Evolutionary conservation across 2,797 vertebrate genomes (phyloP).

Genomic region (Phalanger gymnotis): DNA sequence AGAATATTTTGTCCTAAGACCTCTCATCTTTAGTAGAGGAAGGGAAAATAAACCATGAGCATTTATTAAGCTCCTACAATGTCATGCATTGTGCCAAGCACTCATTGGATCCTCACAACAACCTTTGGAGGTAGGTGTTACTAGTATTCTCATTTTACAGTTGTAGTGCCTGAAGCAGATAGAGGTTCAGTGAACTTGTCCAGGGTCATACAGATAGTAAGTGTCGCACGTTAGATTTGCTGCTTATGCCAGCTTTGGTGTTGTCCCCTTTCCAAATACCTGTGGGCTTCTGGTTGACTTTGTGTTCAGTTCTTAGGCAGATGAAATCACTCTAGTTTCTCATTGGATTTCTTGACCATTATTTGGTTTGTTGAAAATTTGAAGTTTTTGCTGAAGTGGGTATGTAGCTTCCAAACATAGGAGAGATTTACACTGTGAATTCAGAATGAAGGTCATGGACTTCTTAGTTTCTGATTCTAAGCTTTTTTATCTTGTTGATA

Average conservation of each 20-base stretch:
- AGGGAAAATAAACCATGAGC: not conserved
- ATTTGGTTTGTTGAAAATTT: not conserved
- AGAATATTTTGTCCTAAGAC: not conserved
- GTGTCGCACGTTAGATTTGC: not conserved
- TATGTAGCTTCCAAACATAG: not conserved
- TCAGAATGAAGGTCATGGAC: not conserved
- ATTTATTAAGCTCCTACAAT: not conserved
- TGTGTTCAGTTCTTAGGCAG: not conserved
- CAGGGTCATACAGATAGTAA: not conserved
- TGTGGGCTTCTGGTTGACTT: not conserved
- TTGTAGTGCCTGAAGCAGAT: not conserved
- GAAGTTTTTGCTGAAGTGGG: not conserved
- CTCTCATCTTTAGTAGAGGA: not conserved
- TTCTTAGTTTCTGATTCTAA: not conserved
- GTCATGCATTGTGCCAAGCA: not conserved
- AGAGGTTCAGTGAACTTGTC: not conserved
- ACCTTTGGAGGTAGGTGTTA: not conserved
- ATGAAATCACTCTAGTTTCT: not conserved
- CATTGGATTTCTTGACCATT: not conserved
- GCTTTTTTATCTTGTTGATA: not conserved
- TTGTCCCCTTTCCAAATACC: not conserved
- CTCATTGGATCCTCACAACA: not conserved
- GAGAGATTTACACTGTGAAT: not conserved
- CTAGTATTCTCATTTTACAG: not conserved
- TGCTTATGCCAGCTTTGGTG: not conserved